Evolutionary conservation across 2,113 vertebrate species (phyloP).

Genomic region (Psammodynastes pulverulentus): DNA sequence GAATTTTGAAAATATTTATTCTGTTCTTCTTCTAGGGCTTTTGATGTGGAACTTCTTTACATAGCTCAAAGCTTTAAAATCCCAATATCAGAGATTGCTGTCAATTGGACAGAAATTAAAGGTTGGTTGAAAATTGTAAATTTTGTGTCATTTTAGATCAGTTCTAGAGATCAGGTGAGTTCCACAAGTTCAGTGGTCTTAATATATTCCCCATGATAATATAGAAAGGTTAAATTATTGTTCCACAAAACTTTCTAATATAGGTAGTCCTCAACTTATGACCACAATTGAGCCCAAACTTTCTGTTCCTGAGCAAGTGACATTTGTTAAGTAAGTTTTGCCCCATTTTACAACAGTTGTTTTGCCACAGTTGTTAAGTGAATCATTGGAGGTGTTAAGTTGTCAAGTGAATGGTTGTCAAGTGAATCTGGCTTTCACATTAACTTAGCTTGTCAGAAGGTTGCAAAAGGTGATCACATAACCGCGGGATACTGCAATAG

Average conservation of each 20-base stretch:
- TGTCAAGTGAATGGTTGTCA: background rate
- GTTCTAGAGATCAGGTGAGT: background rate
- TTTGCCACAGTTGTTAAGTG: background rate
- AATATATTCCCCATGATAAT: background rate
- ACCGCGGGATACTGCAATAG: background rate
- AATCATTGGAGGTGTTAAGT: background rate
- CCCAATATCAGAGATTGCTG: conserved; percentile 92
- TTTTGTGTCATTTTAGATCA: background rate
- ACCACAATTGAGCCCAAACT: background rate
- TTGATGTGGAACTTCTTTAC: conserved; percentile 95
- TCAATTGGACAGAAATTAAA: conserved; percentile 99
- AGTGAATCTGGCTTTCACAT: background rate
- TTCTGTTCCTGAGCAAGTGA: background rate
- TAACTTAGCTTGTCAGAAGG: background rate
- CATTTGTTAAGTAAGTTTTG: background rate
- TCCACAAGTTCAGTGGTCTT: accelerated
- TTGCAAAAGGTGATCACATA: background rate
- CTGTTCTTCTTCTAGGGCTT: conserved; percentile 80
- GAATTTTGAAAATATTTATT: background rate
- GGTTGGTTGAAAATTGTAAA: conserved; percentile 67
- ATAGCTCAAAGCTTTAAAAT: conserved; percentile 90
- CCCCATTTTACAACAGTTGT: background rate
- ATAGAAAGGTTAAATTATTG: background rate
- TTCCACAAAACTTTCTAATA: background rate
- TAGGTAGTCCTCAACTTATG: background rate